These are phyloP conservation scores for Chymomyza amoena DNA, from an alignment of 2,888 invertebrate species.

Conservation along the genomic window DNA sequence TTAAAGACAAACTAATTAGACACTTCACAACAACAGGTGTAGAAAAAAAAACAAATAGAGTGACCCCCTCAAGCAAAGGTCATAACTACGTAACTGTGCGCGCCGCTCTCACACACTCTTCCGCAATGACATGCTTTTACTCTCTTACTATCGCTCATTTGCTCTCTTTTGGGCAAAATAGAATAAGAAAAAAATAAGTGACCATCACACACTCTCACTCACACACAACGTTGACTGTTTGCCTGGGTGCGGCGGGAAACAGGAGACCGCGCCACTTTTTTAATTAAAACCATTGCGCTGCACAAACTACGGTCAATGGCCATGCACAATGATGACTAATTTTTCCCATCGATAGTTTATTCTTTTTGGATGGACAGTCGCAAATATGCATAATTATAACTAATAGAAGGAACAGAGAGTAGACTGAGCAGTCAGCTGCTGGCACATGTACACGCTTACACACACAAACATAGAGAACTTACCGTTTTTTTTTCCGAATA, in stretches of 20 bases:
- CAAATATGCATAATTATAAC: conserved; percentile 11
- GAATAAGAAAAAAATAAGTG: background rate
- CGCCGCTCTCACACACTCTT: background rate
- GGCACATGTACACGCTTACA: background rate
- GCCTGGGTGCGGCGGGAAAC: conserved; percentile 66
- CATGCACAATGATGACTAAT: conserved; percentile 57
- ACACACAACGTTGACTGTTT: conserved; percentile 38
- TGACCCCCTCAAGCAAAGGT: background rate
- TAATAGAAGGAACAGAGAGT: background rate
- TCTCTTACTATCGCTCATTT: conserved; percentile 29
- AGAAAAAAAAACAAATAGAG: background rate
- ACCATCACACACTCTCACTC: background rate
- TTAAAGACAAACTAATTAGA: too few species aligned
- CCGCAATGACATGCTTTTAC: background rate
- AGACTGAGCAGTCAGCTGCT: background rate
- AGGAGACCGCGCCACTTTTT: conserved; percentile 49
- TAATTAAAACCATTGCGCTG: conserved; percentile 48
- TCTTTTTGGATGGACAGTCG: conserved; percentile 27
- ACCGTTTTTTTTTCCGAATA: conserved; percentile 41
- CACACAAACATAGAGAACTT: conserved; percentile 27
- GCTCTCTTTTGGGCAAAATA: conserved; percentile 19
- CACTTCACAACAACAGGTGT: too few species aligned
- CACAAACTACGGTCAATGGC: background rate
- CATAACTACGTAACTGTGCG: background rate
- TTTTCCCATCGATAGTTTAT: conserved; percentile 25